A percentile compares a stretch with the other conserved stretches of the same genome.
Conservation (phyloP, 2,888 invertebrate genomes). For the Alsophila aescularia region DNA sequence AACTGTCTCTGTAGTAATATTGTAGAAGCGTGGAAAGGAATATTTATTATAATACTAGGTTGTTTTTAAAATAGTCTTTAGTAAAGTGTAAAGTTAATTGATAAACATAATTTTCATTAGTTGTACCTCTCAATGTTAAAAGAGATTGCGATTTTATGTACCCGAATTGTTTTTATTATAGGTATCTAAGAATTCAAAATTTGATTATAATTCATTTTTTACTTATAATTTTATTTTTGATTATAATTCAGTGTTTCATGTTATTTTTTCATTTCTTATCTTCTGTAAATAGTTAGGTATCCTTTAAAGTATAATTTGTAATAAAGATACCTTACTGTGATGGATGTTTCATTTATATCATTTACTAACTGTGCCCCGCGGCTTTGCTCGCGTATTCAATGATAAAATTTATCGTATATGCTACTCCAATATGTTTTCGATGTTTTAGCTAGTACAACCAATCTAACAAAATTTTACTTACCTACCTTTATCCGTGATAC, state of each 20-base stretch:
- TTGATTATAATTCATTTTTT: no score
- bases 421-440: no score
- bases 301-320: slow-evolving; percentile 65
- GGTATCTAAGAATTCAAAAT: neutral
- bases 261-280: slow-evolving; percentile 64
- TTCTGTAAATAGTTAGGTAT: slow-evolving; percentile 65
- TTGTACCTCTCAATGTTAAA: neutral
- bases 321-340: slow-evolving; percentile 73
- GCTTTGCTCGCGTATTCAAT: no score
- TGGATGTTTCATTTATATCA: slow-evolving; percentile 54
- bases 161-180: slow-evolving; percentile 31
- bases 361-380: no score
- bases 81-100: neutral
- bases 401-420: no score
- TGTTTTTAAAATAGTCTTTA: neutral
- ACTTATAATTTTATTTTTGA: no score
- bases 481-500: no score
- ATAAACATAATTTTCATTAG: neutral
- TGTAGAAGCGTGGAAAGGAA: neutral
- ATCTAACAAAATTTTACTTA: no score
- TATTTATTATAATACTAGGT: neutral
- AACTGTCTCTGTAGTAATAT: neutral
- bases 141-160: slow-evolving; percentile 22
- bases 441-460: no score
- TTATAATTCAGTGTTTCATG: slow-evolving; percentile 25